Base-by-base conservation (phyloP, 1,140 invertebrate species). In the Globodera ellingtonae region DNA sequence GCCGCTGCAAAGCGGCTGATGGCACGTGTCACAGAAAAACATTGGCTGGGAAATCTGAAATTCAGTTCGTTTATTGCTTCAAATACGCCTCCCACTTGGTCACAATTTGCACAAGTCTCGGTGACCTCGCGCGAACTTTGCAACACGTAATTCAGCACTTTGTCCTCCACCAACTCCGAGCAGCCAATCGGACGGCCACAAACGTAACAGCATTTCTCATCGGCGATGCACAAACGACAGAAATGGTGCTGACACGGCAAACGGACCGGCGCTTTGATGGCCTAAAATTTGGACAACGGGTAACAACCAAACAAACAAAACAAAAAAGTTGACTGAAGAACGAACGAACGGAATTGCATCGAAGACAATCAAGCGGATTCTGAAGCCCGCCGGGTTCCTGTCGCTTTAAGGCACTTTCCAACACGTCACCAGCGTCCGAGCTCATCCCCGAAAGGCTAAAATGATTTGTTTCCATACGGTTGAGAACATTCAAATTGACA, bases 11-110 rank as follows among this genome's bases (percentile, higher is more conserved):
- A 89, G 79, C 10, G 89, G 88, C 71, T 89, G 87, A 66, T 89
- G 86, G 74, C 87, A 89, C 13, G 87, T 89, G 76, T 89, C 88
- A 67, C 87, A 89, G 70, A 88, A 89, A 48, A 80, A 85, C 87
- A 89, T 89, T 13, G 87, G 87, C 24, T 84, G 87, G 6, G 67
- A 69, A 48, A 82, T 85, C 86, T 87, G 72, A 48, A 86, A 48
- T 75, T 56, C 70, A 50, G 15, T 47, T 15, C 13, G 15, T 46
- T 56, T 4, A 6, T 15, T 48, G 13, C 44, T 13, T 8, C 8
- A 8, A 79, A 75, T 69, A 6, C 35, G 35, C 8, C 6, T 65
- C 21, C 67, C n/a, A 89, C 86, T 47, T 72, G 48, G 74, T 89
- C 87, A 81, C 87, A 89, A 80, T 89, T 89, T n/a, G 87, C 87